These are phyloP conservation scores for Glaucomys volans DNA, from an alignment of 2,113 vertebrate species.

Conservation along the genomic window DNA sequence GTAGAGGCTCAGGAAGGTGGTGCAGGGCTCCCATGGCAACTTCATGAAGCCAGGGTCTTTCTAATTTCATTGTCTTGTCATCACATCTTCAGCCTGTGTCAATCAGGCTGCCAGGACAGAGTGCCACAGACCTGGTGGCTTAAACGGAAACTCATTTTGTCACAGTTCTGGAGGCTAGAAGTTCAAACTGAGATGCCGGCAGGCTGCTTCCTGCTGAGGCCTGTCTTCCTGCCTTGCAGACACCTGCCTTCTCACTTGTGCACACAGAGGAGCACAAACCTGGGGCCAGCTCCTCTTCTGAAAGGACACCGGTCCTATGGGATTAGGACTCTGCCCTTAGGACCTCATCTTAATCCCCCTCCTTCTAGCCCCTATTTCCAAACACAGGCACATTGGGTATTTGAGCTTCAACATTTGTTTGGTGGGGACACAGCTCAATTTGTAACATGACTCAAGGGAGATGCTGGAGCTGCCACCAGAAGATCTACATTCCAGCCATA, in stretches of 20 bases:
- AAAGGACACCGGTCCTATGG: background rate
- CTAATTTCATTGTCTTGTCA: background rate
- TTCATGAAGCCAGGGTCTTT: background rate
- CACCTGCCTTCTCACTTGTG: background rate
- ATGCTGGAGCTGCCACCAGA: background rate
- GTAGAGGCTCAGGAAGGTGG: background rate
- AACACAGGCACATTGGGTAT: background rate
- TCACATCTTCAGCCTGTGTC: background rate
- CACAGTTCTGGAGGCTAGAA: background rate
- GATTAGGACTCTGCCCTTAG: background rate
- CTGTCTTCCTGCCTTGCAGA: background rate
- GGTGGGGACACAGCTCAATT: background rate
- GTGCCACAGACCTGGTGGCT: background rate
- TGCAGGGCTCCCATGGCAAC: background rate
- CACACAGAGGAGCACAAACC: background rate
- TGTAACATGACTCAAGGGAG: background rate
- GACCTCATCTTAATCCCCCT: background rate
- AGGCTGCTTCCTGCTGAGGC: background rate
- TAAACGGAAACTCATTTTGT: background rate
- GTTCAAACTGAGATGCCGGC: background rate
- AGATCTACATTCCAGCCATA: background rate
- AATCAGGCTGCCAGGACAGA: background rate
- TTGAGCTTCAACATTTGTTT: background rate
- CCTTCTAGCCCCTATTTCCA: background rate
- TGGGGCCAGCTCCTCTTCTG: background rate